Evolutionary conservation across 2,113 vertebrate species (phyloP).

Genomic region (Dipodomys ordii): DNA sequence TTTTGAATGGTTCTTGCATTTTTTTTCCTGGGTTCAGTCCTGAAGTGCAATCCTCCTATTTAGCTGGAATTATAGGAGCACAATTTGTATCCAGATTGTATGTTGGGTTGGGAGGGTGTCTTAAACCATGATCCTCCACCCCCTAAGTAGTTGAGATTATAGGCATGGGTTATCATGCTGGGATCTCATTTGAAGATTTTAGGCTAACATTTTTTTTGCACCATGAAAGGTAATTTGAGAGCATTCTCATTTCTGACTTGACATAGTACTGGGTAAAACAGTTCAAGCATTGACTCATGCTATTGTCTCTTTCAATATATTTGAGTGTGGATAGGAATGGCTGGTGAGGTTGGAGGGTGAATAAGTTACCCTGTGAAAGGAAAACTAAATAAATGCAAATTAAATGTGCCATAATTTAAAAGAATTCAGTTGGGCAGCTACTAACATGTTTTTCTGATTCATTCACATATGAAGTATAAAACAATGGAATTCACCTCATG

Average conservation of each 20-base stretch:
- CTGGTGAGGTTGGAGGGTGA: background rate
- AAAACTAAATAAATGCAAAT: background rate
- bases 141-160: too few species aligned
- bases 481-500: background rate
- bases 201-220: background rate
- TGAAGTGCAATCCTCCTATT: too few species aligned
- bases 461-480: slow-evolving; percentile 1
- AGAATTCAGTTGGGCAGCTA: background rate
- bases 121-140: too few species aligned
- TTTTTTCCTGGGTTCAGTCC: too few species aligned
- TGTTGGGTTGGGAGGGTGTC: too few species aligned
- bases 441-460: slow-evolving; percentile 15
- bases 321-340: background rate
- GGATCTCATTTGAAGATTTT: background rate
- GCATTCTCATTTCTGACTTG: background rate
- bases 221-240: background rate
- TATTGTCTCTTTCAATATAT: background rate
- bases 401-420: background rate
- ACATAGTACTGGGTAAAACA: slow-evolving; percentile 38
- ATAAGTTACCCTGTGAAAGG: background rate
- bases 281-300: background rate
- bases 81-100: too few species aligned
- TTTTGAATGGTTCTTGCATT: too few species aligned
- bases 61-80: too few species aligned
- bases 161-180: too few species aligned